These are phyloP conservation scores for Aphaenogaster ashmeadi DNA, from an alignment of 1,140 invertebrate species.

Conservation along the genomic window DNA sequence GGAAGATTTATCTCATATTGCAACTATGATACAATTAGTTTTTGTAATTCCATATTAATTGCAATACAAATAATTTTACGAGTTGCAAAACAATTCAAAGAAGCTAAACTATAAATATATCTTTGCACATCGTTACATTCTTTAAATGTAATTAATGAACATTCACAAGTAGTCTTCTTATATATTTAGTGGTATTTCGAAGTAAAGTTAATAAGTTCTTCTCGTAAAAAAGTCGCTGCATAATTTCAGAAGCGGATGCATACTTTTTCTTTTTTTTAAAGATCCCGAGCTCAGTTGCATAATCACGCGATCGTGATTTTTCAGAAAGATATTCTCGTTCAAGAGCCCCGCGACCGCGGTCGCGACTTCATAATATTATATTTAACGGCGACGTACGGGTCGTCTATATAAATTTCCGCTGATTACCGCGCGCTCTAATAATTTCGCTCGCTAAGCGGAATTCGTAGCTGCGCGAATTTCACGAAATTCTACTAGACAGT, in stretches of 20 bases:
- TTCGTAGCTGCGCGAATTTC: constrained; percentile 59
- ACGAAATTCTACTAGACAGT: constrained; percentile 54
- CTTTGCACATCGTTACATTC: background rate
- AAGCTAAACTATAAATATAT: background rate
- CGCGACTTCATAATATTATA: constrained; percentile 55
- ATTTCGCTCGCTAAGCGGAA: constrained; percentile 58
- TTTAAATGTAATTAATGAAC: background rate
- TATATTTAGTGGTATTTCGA: background rate
- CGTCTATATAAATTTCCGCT: constrained; percentile 64
- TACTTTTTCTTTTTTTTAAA: background rate
- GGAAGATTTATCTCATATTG: background rate
- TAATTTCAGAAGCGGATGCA: constrained; percentile 17
- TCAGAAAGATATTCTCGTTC: constrained; percentile 30
- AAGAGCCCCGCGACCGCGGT: background rate
- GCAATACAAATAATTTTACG: background rate
- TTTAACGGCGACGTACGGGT: constrained; percentile 56
- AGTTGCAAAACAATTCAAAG: background rate
- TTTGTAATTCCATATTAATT: background rate
- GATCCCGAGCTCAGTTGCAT: background rate
- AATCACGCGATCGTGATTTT: constrained; percentile 52
- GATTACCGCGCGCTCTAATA: constrained; percentile 63
- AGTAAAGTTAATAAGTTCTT: constrained; percentile 33
- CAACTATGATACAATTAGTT: background rate
- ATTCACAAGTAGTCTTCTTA: constrained; percentile 21
- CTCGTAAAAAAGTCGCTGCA: background rate